A percentile compares a stretch with the other conserved stretches of the same genome.
Evolutionary conservation across 2,797 vertebrate genomes (phyloP).

Genomic region (Catostomus latipinnis): DNA sequence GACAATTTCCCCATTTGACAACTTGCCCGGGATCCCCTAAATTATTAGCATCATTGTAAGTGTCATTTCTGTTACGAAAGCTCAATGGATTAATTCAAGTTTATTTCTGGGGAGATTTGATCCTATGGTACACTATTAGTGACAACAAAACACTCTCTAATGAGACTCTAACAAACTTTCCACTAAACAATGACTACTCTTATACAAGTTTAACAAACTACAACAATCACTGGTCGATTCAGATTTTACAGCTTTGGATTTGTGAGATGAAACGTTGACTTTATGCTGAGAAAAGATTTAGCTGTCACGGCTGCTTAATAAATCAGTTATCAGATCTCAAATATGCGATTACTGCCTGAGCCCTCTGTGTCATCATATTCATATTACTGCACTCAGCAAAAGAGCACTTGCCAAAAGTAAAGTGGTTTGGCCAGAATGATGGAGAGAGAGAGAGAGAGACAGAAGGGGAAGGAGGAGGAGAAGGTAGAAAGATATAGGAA

Average conservation of each 20-base stretch:
- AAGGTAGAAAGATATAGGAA: slow-evolving; percentile 55
- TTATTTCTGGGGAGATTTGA: slow-evolving; percentile 15
- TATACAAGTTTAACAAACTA: neutral
- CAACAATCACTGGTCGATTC: slow-evolving; percentile 5
- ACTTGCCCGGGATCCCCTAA: neutral
- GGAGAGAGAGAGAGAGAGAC: slow-evolving; percentile 48
- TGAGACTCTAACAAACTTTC: slow-evolving; percentile 4
- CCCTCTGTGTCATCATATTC: slow-evolving; percentile 53
- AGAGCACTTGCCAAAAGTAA: slow-evolving; percentile 71
- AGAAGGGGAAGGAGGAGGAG: slow-evolving; percentile 45
- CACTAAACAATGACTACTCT: neutral
- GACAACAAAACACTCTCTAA: slow-evolving; percentile 19
- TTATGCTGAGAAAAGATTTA: slow-evolving; percentile 49
- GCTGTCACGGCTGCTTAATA: slow-evolving; percentile 48
- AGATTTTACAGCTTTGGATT: slow-evolving; percentile 21
- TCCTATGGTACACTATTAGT: neutral
- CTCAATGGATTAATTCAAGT: neutral
- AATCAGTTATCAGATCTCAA: slow-evolving; percentile 53
- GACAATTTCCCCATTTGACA: too few species aligned
- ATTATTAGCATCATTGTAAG: slow-evolving; percentile 13
- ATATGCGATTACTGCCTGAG: slow-evolving; percentile 54
- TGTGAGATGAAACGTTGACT: slow-evolving; percentile 31
- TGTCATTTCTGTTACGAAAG: slow-evolving; percentile 12
- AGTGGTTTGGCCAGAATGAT: slow-evolving; percentile 67
- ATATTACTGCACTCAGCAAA: slow-evolving; percentile 60